Evolutionary conservation across 2,113 vertebrate genomes (phyloP).

Genomic region (Petrocephalus zakoni): DNA sequence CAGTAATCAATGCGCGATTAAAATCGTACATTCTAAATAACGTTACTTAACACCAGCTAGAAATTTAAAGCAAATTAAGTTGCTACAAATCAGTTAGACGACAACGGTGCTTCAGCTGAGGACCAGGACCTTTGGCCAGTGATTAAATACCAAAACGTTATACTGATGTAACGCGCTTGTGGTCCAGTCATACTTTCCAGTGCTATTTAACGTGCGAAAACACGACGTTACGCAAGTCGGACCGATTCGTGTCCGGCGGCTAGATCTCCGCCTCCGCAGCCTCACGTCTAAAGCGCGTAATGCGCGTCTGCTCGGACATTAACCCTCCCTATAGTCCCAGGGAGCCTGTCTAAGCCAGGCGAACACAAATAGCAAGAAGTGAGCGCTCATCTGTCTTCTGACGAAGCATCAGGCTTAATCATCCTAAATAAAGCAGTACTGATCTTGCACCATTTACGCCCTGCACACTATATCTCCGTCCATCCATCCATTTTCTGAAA

Average conservation of each 20-base stretch:
- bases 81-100: not conserved
- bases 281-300: not conserved
- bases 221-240: not conserved
- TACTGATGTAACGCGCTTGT: not conserved
- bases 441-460: not conserved
- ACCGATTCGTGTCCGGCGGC: not conserved
- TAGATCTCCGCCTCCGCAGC: not conserved
- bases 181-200: not conserved
- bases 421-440: not conserved
- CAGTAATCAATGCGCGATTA: too few relatives aligned
- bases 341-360: not conserved
- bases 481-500: too few relatives aligned
- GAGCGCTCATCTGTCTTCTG: not conserved
- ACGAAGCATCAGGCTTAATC: not conserved
- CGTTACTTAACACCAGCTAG: too few relatives aligned
- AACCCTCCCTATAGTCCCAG: not conserved
- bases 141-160: not conserved
- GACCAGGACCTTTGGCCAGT: not conserved
- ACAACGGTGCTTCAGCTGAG: not conserved
- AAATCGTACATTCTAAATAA: too few relatives aligned
- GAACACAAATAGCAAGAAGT: not conserved
- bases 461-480: not conserved
- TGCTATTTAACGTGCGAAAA: not conserved
- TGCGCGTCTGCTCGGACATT: not conserved
- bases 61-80: not conserved